Base-by-base conservation (phyloP, 2,113 vertebrate genomes). In the Oncorhynchus clarkii region DNA sequence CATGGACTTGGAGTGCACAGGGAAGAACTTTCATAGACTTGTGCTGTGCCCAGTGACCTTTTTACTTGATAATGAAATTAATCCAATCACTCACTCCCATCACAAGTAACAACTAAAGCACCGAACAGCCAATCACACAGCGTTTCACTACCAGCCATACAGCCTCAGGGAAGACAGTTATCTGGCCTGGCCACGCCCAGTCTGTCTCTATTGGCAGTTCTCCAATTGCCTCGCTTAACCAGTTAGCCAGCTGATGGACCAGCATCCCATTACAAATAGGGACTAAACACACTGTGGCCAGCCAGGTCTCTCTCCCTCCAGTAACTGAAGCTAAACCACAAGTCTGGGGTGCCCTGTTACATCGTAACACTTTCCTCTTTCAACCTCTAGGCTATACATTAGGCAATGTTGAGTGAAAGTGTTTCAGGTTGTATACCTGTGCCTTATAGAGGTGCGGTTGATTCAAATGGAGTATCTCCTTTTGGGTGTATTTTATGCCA, bases 191-290 rank as follows among this genome's bases (percentile, higher is more conserved):
- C 71, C 74, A 18, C 9, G 27, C 26, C 64, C 54, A 26, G 5
- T 13, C 74, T 67, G 34, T 76, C 34, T 3, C 66, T 49, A 62
- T 66, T 57, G 26, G 29, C 22, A 31, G 73, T 75, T 84, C 79
- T 87, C 75, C 71, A 70, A 72, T 85, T 76, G 80, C 67, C 7
- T 74, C 69, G 80, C 85, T 87, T 83, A 90, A 88, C 77, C 76
- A 45, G 81, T 91, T 87, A 86, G 83, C 60, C 83, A 81, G 75
- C 79, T 91, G 89, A 90, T 82, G 75, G 87, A 88, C 59, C 27
- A 74, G 82, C 79, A 72, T 87, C 81, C 70, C 76, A 49, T 90
- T 87, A 92, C 92, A 91, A 93, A 93, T 92, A 68, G 89, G 82
- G 73, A 85, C 86, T 93, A 93, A 92, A 89, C 85, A 86, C 78